Evolutionary conservation across 2,113 vertebrate species (phyloP).

Genomic region (Pycnonotus jocosus): DNA sequence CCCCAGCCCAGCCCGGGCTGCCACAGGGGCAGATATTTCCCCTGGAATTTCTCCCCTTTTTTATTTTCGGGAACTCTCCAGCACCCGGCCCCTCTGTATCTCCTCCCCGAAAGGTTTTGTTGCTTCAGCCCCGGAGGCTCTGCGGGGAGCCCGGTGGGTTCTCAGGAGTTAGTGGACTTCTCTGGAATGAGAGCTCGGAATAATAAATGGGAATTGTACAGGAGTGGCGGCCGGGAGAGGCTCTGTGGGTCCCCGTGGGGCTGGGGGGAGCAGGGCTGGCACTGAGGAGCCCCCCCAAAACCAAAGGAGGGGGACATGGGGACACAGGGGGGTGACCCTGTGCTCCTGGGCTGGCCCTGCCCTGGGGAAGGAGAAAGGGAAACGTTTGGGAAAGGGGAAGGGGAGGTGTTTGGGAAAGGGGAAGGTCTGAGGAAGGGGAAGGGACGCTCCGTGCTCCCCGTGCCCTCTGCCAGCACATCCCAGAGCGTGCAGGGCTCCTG

Average conservation of each 20-base stretch:
- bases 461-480: neutral
- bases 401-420: neutral
- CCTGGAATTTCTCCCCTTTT: neutral
- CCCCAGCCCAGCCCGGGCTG: neutral
- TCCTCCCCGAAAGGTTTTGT: neutral
- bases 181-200: neutral
- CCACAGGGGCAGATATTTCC: no score
- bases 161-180: slow-evolving; percentile 41
- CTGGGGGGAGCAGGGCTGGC: rapidly evolving
- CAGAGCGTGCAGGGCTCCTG: rapidly evolving
- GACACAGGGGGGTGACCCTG: neutral
- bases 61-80: neutral
- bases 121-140: neutral
- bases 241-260: neutral
- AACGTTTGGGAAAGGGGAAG: neutral
- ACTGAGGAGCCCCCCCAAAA: neutral
- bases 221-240: neutral
- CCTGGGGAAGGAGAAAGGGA: neutral
- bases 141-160: neutral
- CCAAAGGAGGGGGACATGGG: neutral
- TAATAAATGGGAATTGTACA: slow-evolving; percentile 50
- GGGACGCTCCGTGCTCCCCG: neutral
- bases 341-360: neutral
- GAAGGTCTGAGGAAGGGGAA: neutral
- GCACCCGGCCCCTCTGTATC: rapidly evolving